Percentiles rank a stretch among this genome's conserved stretches.
Evolutionary conservation across 1,140 invertebrate genomes (phyloP).

Genomic region (Orius laevigatus): DNA sequence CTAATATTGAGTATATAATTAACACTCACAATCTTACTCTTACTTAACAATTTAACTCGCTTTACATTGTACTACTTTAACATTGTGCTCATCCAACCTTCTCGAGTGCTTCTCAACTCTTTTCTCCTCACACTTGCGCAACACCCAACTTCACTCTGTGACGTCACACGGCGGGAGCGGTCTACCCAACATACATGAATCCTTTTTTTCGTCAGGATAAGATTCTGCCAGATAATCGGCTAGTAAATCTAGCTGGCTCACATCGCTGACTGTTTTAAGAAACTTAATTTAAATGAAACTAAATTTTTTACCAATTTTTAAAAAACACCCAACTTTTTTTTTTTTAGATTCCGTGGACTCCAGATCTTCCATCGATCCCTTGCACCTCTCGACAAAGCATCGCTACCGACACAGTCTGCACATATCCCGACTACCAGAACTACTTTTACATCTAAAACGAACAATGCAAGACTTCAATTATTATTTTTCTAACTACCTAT

Average conservation of each 20-base stretch:
- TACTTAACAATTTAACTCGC: too few species aligned
- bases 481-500: neutral
- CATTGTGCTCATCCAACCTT: too few species aligned
- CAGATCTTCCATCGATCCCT: conserved; percentile 17
- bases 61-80: too few species aligned
- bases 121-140: too few species aligned
- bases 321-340: conserved; percentile 8
- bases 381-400: conserved; percentile 18
- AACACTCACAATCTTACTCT: too few species aligned
- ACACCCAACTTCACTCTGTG: too few species aligned
- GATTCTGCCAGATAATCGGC: neutral
- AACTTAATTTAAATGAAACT: too few species aligned
- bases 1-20: too few species aligned
- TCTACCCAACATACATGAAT: too few species aligned
- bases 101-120: too few species aligned
- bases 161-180: too few species aligned
- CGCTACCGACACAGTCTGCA: conserved; percentile 15
- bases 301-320: conserved; percentile 4
- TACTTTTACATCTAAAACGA: conserved; percentile 21
- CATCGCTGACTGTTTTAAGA: neutral
- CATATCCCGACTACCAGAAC: conserved; percentile 20
- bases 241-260: neutral
- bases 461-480: neutral
- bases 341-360: conserved; percentile 15
- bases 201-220: neutral